Conservation (phyloP, 2,797 vertebrate species). For the Muraenolepis orangiensis region DNA sequence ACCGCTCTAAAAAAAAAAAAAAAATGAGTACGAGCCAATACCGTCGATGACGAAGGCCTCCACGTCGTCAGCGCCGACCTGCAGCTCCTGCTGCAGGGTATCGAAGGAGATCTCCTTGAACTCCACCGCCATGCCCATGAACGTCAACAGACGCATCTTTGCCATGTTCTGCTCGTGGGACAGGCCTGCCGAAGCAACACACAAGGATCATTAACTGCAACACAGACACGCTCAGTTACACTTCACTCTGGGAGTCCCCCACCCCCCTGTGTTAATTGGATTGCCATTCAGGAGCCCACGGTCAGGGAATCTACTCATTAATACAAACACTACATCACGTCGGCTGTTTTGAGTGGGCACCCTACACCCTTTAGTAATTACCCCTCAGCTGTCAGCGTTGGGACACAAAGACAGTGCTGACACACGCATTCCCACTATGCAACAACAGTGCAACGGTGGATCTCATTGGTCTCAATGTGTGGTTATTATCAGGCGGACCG, state of each 20-base stretch:
- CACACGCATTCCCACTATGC: conserved; percentile 55
- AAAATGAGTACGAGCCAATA: conserved; percentile 46
- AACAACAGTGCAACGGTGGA: conserved; percentile 32
- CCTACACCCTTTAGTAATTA: conserved; percentile 64
- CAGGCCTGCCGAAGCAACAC: conserved; percentile 79
- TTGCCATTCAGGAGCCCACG: conserved; percentile 43
- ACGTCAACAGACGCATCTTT: conserved; percentile 97
- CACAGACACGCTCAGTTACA: conserved; percentile 79
- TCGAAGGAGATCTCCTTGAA: conserved; percentile 97
- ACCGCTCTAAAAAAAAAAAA: background rate
- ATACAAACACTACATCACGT: conserved; percentile 53
- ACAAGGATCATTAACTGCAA: conserved; percentile 84
- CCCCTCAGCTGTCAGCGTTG: conserved; percentile 34
- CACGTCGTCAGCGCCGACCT: conserved; percentile 91
- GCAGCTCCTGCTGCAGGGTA: conserved; percentile 95
- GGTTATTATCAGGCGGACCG: background rate
- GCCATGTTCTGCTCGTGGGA: conserved; percentile 95
- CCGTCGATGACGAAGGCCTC: conserved; percentile 98
- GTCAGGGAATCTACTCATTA: conserved; percentile 59
- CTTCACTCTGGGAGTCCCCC: conserved; percentile 61
- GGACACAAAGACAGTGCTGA: conserved; percentile 41
- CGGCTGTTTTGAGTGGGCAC: conserved; percentile 57
- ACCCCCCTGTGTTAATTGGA: conserved; percentile 58
- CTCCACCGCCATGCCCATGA: conserved; percentile 99
- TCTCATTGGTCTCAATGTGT: background rate